These are phyloP conservation scores for Micoletzkya japonica DNA, from an alignment of 2,888 invertebrate genomes.

Conservation along the genomic window DNA sequence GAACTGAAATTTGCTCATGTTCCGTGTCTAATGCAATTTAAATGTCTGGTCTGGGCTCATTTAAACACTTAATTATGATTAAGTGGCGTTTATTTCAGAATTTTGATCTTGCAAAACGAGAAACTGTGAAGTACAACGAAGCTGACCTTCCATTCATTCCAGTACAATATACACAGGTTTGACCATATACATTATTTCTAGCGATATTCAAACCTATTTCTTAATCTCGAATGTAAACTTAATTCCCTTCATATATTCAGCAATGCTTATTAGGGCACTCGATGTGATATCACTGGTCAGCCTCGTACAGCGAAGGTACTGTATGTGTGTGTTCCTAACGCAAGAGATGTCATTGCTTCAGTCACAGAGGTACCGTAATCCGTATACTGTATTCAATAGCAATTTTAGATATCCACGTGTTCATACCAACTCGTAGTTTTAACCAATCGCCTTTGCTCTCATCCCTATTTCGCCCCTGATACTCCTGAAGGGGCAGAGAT, in stretches of 20 bases:
- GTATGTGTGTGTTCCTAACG: constrained; percentile 51
- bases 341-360: constrained; percentile 38
- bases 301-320: constrained; percentile 52
- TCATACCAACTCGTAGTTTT: constrained; percentile 90
- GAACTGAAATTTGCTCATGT: too few relatives aligned
- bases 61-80: too few relatives aligned
- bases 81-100: constrained; percentile 18
- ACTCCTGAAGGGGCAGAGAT: too few relatives aligned
- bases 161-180: constrained; percentile 73
- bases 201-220: not conserved
- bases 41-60: too few relatives aligned
- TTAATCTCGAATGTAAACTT: too few relatives aligned
- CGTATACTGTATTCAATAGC: not conserved
- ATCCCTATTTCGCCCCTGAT: constrained; percentile 74
- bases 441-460: constrained; percentile 82
- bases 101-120: constrained; percentile 50
- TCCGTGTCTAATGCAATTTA: too few relatives aligned
- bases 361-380: constrained; percentile 36
- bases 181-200: constrained; percentile 30
- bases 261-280: constrained; percentile 76
- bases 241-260: not conserved
- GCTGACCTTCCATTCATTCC: constrained; percentile 80
- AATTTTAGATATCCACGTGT: constrained; percentile 70
- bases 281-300: constrained; percentile 83
- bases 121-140: constrained; percentile 74